phyloP scores from a whole-genome alignment of 2,797 vertebrate genomes.

The Cichlasoma orientale region DNA sequence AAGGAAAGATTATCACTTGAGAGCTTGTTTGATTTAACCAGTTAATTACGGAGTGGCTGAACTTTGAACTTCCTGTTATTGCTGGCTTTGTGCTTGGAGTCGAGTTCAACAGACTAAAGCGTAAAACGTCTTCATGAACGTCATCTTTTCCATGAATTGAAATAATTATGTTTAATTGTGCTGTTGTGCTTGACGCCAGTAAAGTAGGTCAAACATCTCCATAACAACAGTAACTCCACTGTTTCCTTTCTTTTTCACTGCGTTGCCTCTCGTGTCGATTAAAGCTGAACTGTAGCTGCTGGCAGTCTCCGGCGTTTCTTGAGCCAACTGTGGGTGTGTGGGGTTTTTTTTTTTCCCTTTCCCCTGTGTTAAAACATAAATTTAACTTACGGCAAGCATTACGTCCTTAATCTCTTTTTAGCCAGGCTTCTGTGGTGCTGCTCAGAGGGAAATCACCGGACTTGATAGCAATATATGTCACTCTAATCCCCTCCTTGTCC shows the following conservation, averaged over 20 bases:
- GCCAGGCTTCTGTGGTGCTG: not conserved
- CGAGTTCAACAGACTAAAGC: not conserved
- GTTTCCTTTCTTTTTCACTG: constrained; percentile 1
- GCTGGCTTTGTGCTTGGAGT: not conserved
- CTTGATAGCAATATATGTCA: not conserved
- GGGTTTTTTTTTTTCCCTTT: not conserved
- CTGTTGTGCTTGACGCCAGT: not conserved
- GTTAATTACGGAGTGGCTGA: not conserved
- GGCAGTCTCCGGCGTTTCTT: not conserved
- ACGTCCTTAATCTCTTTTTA: not conserved
- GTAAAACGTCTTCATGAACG: not conserved
- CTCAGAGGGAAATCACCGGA: not conserved
- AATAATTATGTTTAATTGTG: constrained; percentile 2
- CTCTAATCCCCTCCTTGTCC: not conserved
- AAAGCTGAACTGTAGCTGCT: not conserved
- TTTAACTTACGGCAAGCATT: not conserved
- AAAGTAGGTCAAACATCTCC: not conserved
- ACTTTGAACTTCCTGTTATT: constrained; percentile 6
- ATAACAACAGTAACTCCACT: not conserved
- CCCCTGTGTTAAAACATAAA: not conserved
- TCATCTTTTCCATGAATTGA: not conserved
- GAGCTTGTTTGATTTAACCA: not conserved
- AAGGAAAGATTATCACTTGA: not conserved
- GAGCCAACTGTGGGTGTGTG: constrained; percentile 8
- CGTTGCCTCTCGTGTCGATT: not conserved